Conservation (phyloP, 1,140 invertebrate species). For the Bombyx mori region DNA sequence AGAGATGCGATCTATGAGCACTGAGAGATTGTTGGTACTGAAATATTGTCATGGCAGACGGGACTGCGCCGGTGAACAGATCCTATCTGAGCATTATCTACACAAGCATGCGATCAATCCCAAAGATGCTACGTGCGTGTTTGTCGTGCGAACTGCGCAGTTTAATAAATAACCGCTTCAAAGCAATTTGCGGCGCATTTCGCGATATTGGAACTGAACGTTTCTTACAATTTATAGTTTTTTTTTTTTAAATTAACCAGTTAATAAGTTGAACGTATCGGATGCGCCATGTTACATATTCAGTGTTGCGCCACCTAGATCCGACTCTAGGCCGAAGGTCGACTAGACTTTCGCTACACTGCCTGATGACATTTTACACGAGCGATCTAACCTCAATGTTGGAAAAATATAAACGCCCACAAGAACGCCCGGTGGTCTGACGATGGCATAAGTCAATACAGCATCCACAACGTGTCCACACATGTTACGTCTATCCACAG, state of each 20-base stretch:
- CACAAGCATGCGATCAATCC: slow-evolving; percentile 19
- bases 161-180: too few relatives aligned
- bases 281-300: background rate
- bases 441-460: background rate
- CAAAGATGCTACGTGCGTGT: slow-evolving; percentile 5
- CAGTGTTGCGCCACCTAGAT: slow-evolving; percentile 37
- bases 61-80: slow-evolving; percentile 15
- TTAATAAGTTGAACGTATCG: background rate
- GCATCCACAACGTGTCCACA: slow-evolving; percentile 18
- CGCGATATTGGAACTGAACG: too few relatives aligned
- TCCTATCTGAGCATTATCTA: slow-evolving; percentile 30
- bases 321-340: slow-evolving; percentile 54
- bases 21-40: slow-evolving; percentile 29
- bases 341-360: slow-evolving; percentile 58
- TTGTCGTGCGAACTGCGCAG: too few relatives aligned
- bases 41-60: slow-evolving; percentile 34
- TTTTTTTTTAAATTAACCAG: too few relatives aligned
- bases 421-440: slow-evolving; percentile 23
- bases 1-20: slow-evolving; percentile 28
- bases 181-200: too few relatives aligned
- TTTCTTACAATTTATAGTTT: too few relatives aligned
- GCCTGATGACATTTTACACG: slow-evolving; percentile 32
- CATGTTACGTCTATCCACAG: slow-evolving; percentile 43
- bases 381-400: slow-evolving; percentile 33
- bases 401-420: slow-evolving; percentile 60